phyloP scores from a whole-genome alignment of 2,888 invertebrate genomes.

The Beris chalybata region DNA sequence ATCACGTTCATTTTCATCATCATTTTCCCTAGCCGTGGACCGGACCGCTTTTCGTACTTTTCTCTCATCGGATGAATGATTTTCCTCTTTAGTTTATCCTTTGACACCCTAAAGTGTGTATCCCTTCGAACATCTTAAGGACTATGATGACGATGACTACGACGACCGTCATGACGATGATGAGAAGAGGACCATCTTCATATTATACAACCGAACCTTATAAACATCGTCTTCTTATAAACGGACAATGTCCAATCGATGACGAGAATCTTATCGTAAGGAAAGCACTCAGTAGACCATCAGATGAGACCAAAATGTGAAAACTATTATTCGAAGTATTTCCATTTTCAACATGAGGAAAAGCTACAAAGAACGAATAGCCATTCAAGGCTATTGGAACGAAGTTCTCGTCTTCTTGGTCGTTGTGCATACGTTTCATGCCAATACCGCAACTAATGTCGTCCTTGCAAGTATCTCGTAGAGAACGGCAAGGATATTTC shows the following conservation, averaged over 20 bases:
- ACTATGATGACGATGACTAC: conserved; percentile 19
- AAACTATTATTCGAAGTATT: conserved; percentile 35
- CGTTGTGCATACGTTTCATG: conserved; percentile 2
- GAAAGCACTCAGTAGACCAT: conserved; percentile 12
- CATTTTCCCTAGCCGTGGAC: not conserved
- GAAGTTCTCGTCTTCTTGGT: conserved; percentile 20
- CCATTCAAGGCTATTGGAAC: not conserved
- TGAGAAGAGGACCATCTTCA: conserved; percentile 15
- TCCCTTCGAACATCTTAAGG: not conserved
- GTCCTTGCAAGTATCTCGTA: not conserved
- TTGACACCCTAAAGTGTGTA: conserved; percentile 1
- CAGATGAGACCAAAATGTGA: conserved; percentile 32
- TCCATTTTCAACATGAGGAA: conserved; percentile 9
- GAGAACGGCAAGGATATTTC: too few species aligned
- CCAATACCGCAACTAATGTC: conserved; percentile 15
- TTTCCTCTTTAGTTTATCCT: conserved; percentile 15
- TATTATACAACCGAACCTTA: conserved; percentile 8
- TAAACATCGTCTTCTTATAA: conserved; percentile 20
- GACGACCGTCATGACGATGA: conserved; percentile 22
- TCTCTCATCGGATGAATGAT: conserved; percentile 12
- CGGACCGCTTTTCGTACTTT: conserved; percentile 7
- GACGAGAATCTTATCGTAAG: conserved; percentile 13
- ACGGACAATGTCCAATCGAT: conserved; percentile 20
- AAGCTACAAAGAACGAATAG: too few species aligned
- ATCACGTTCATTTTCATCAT: conserved; percentile 34